phyloP scores from a whole-genome alignment of 2,888 invertebrate species.

The Phyllotreta cruciferae region DNA sequence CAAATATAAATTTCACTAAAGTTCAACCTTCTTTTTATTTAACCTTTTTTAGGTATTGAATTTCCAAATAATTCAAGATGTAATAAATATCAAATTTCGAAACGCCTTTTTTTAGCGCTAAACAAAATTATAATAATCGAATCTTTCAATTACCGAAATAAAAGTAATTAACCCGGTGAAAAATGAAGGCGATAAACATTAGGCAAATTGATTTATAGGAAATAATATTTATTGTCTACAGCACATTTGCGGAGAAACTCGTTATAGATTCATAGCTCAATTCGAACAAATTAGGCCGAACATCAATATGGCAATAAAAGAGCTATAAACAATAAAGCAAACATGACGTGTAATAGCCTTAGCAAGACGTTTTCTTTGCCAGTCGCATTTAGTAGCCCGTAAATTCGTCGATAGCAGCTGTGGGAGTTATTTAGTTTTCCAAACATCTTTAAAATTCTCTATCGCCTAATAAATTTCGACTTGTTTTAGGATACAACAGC shows the following conservation, averaged over 20 bases:
- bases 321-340: constrained; percentile 4
- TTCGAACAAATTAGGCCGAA: not conserved
- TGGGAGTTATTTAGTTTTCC: constrained; percentile 9
- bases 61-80: too few species aligned
- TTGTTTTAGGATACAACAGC: constrained; percentile 1
- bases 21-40: too few species aligned
- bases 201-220: too few species aligned
- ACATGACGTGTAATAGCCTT: not conserved
- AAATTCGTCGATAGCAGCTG: constrained; percentile 6
- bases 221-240: too few species aligned
- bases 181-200: too few species aligned
- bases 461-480: constrained; percentile 4
- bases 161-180: too few species aligned
- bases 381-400: constrained; percentile 3
- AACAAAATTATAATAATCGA: too few species aligned
- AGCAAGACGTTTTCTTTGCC: not conserved
- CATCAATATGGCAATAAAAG: constrained; percentile 1
- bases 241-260: not conserved
- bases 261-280: not conserved
- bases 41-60: too few species aligned
- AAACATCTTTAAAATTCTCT: constrained; percentile 12
- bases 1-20: too few species aligned
- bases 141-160: too few species aligned
- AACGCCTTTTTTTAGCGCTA: too few species aligned
- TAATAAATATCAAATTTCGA: too few species aligned